Conservation (phyloP, 1,140 invertebrate genomes). For the Lutraria rhynchaena region DNA sequence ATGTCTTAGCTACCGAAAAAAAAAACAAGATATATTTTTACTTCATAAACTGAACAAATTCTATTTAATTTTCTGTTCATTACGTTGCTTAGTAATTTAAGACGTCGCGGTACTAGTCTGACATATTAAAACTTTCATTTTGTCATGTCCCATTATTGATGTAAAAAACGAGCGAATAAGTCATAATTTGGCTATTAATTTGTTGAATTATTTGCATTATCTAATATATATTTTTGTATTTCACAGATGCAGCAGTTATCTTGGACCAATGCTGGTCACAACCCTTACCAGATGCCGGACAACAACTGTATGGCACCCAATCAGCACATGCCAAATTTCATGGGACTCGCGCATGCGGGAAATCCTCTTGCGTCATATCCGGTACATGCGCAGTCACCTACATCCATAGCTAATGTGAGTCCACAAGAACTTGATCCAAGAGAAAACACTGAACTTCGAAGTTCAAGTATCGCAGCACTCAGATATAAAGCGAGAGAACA, state of each 20-base stretch:
- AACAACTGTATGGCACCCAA: constrained; percentile 66
- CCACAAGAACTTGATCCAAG: constrained; percentile 54
- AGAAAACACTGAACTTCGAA: constrained; percentile 88
- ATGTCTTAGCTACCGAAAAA: too few relatives aligned
- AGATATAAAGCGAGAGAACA: constrained; percentile 95
- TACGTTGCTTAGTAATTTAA: too few relatives aligned
- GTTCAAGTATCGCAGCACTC: constrained; percentile 94
- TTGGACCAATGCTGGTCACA: constrained; percentile 56
- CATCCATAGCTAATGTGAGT: constrained; percentile 37
- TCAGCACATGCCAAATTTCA: constrained; percentile 68
- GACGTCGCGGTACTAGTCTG: too few relatives aligned
- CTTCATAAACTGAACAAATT: too few relatives aligned
- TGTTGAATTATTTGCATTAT: too few relatives aligned
- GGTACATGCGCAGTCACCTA: constrained; percentile 54
- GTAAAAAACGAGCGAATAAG: too few relatives aligned
- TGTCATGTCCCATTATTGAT: too few relatives aligned
- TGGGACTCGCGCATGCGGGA: constrained; percentile 67
- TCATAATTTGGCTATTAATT: too few relatives aligned
- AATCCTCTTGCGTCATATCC: constrained; percentile 51
- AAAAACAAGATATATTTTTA: too few relatives aligned
- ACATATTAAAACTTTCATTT: too few relatives aligned
- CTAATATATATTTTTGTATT: background rate
- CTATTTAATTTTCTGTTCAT: too few relatives aligned
- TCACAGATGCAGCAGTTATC: constrained; percentile 66
- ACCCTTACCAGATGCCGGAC: constrained; percentile 50